phyloP scores from a whole-genome alignment of 2,113 vertebrate species.

The Carassius gibelio region DNA sequence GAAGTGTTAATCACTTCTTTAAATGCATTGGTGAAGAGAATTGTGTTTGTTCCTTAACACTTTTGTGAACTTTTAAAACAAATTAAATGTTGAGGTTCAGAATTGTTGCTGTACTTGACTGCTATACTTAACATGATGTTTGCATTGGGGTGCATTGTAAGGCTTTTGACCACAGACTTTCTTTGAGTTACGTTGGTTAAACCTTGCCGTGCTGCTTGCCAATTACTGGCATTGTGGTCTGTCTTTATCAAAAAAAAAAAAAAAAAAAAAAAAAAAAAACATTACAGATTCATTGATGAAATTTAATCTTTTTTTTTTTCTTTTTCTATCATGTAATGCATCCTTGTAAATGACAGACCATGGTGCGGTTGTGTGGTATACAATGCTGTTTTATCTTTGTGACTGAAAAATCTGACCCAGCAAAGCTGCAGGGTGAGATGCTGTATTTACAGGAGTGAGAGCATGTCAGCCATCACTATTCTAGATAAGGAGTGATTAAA shows the following conservation, averaged over 20 bases:
- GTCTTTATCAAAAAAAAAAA: neutral
- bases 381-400: conserved; percentile 50
- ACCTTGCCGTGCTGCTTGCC: conserved; percentile 23
- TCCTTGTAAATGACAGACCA: neutral
- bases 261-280: neutral
- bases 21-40: conserved; percentile 42
- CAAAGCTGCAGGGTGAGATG: conserved; percentile 31
- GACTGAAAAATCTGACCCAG: conserved; percentile 40
- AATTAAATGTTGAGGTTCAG: conserved; percentile 41
- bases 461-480: conserved; percentile 22
- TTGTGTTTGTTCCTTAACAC: conserved; percentile 43
- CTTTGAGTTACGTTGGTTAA: conserved; percentile 19
- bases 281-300: neutral
- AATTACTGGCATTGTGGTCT: conserved; percentile 3
- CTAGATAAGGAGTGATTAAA: conserved; percentile 18
- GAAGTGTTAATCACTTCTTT: conserved; percentile 53
- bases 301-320: neutral
- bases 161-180: conserved; percentile 32
- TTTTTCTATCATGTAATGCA: neutral
- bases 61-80: conserved; percentile 46
- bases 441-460: conserved; percentile 41
- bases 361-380: conserved; percentile 32
- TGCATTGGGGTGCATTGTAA: conserved; percentile 44
- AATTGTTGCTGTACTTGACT: conserved; percentile 34
- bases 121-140: conserved; percentile 50